Base-by-base conservation (phyloP, 2,113 vertebrate genomes). In the Siphamia tubifer region DNA sequence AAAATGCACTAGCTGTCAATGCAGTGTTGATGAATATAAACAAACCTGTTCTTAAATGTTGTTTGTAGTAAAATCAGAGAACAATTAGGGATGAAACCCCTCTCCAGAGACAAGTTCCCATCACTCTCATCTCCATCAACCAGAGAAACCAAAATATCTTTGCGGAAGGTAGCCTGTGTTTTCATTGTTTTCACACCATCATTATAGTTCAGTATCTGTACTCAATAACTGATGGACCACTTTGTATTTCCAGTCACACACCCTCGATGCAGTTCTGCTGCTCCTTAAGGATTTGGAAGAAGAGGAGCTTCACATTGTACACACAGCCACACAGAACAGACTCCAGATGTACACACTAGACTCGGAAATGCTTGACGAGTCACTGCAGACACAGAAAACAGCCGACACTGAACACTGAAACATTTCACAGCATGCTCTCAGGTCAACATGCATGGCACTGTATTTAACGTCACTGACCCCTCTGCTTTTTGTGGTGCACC, bases 191-290 rank as follows among this genome's bases (percentile, higher is more conserved):
- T n/a, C n/a, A n/a, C n/a, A n/a, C n/a, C n/a, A n/a, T n/a, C n/a
- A n/a, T n/a, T n/a, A n/a, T n/a, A n/a, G n/a, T n/a, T n/a, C n/a
- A n/a, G n/a, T 16, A 8, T n/a, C n/a, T n/a, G n/a, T n/a, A 27
- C n/a, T 47, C 15, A 28, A 13, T 6, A 8, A 0, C 30, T 17
- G n/a, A n/a, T n/a, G n/a, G n/a, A n/a, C n/a, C n/a, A n/a, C n/a
- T 48, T 48, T 84, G 0, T 74, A 4, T 20, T 57, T 83, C 1
- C 64, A 99, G 97, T 91, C 86, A 60, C 95, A 96, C 4, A 71
- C 94, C 35, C 90, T 99, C 8, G 92, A 92, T 6, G 98, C 96
- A 2, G 77, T 98, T 70, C 89, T 99, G 76, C 89, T 99, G 13
- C 93, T 99, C 68, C 82, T 94, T 75, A 92, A 89, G 45, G 97